These are phyloP conservation scores for Drosophila elegans DNA, from an alignment of 1,140 invertebrate genomes.

Conservation along the genomic window DNA sequence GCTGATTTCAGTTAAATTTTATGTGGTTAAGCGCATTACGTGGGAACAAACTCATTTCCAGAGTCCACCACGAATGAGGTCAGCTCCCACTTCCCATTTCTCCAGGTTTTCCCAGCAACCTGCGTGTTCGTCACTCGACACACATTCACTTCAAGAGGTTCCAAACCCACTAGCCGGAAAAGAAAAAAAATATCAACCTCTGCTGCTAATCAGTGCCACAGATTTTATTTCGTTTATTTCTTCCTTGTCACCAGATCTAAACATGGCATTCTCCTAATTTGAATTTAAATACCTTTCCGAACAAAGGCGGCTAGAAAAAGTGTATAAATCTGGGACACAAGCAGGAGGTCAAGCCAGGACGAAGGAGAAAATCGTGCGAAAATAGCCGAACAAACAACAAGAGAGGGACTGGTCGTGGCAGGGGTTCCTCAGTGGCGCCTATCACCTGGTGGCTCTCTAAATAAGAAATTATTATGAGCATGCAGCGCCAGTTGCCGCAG, in stretches of 20 bases:
- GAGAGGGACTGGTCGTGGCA: constrained; percentile 6
- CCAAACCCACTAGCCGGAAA: neutral
- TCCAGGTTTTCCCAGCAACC: constrained; percentile 13
- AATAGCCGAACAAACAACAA: constrained; percentile 63
- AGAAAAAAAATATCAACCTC: constrained; percentile 23
- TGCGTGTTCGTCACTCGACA: constrained; percentile 31
- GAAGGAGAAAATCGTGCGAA: constrained; percentile 55
- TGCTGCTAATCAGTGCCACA: constrained; percentile 41
- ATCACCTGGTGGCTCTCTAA: constrained; percentile 65
- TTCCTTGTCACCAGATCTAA: constrained; percentile 63
- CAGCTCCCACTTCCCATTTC: constrained; percentile 20
- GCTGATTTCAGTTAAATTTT: constrained; percentile 81
- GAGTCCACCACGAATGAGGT: constrained; percentile 32
- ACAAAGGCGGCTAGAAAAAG: constrained; percentile 45
- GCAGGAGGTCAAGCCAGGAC: constrained; percentile 48
- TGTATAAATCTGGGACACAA: constrained; percentile 67
- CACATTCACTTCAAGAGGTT: constrained; percentile 42
- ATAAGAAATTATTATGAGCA: constrained; percentile 82
- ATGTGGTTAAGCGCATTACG: constrained; percentile 75
- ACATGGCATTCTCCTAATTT: constrained; percentile 80
- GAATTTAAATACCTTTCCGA: constrained; percentile 68
- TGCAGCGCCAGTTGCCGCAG: constrained; percentile 57
- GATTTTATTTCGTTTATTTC: neutral
- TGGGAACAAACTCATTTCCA: constrained; percentile 42
- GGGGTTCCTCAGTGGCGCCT: constrained; percentile 25